phyloP scores from a whole-genome alignment of 2,888 invertebrate species.

The Tiliacea citrago region DNA sequence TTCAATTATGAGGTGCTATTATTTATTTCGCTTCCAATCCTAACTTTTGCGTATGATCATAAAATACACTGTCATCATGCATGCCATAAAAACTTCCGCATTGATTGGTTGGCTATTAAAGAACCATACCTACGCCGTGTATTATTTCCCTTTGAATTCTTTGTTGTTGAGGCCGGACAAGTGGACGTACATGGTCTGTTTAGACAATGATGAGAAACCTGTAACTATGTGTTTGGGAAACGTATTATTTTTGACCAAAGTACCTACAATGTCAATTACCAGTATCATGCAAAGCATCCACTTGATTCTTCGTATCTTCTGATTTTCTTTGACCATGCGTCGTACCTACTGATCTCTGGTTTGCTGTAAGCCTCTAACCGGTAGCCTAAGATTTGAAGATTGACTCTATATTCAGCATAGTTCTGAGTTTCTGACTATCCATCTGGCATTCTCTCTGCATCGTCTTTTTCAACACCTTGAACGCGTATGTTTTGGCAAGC shows the following conservation, averaged over 20 bases:
- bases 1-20: slow-evolving; percentile 48
- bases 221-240: slow-evolving; percentile 1
- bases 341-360: background rate
- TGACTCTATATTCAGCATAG: background rate
- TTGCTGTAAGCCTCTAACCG: background rate
- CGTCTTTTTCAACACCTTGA: background rate
- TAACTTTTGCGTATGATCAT: slow-evolving; percentile 28
- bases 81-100: slow-evolving; percentile 35
- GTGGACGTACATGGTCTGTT: too few relatives aligned
- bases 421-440: background rate
- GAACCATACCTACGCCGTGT: background rate
- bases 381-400: background rate
- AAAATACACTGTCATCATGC: slow-evolving; percentile 46
- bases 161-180: background rate
- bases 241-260: background rate
- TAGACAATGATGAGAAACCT: slow-evolving; percentile 32
- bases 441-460: background rate
- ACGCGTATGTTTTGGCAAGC: background rate
- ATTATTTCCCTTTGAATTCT: slow-evolving; percentile 17
- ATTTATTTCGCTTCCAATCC: slow-evolving; percentile 19
- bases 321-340: background rate
- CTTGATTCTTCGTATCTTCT: background rate
- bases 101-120: slow-evolving; percentile 55
- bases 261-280: background rate
- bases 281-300: background rate